Conservation (phyloP, 1,140 invertebrate genomes). For the Drosophila bocki region DNA sequence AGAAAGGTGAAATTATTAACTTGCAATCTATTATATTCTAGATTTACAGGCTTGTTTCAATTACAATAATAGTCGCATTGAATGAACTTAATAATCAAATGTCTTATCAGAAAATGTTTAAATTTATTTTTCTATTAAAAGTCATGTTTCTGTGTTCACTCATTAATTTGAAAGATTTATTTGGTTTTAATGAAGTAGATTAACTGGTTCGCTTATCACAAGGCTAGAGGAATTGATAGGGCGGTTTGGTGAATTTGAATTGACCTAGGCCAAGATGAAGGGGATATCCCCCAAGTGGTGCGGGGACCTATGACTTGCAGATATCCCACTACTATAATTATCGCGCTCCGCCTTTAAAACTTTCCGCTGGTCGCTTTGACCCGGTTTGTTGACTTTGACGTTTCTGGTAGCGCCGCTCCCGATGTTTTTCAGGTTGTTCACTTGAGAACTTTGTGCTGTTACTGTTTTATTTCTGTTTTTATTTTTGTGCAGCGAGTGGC, state of each 20-base stretch:
- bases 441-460: slow-evolving; percentile 60
- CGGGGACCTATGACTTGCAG: slow-evolving; percentile 13
- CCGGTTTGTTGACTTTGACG: slow-evolving; percentile 53
- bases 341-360: slow-evolving; percentile 19
- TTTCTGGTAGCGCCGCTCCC: slow-evolving; percentile 36
- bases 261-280: slow-evolving; percentile 24
- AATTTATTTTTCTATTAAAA: background rate
- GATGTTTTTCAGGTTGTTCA: slow-evolving; percentile 55
- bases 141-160: background rate
- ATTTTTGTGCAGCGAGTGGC: slow-evolving; percentile 44
- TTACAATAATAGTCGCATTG: background rate
- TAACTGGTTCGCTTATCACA: slow-evolving; percentile 16
- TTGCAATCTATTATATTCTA: background rate
- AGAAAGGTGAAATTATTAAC: background rate
- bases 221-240: slow-evolving; percentile 3
- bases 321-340: slow-evolving; percentile 3
- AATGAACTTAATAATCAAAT: background rate
- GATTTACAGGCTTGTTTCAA: background rate
- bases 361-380: slow-evolving; percentile 39
- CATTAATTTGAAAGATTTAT: background rate
- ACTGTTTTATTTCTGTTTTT: slow-evolving; percentile 34
- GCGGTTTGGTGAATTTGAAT: background rate
- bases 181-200: slow-evolving; percentile 6
- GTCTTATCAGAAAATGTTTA: background rate
- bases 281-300: background rate